Evolutionary conservation across 2,888 invertebrate species (phyloP), one percentile per base, ranked within the genome.

Genomic region (Synergus japonicus): DNA sequence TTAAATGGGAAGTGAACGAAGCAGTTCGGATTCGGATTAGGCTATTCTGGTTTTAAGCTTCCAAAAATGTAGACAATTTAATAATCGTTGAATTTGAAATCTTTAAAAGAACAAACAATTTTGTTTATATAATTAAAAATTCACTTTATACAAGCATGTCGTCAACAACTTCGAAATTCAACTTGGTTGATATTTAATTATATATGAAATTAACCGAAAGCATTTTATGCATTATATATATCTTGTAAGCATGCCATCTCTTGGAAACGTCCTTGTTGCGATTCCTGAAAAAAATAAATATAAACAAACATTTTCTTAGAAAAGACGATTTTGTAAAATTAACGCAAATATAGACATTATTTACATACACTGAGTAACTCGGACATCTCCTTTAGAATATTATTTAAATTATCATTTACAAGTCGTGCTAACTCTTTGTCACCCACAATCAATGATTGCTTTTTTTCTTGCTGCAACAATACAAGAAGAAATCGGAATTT

Each of bases 371-470:
- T 54, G 1, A 73, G n/a, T 15, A 54, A n/a, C 37, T 73, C 54
- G 10, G 73, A 54, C 37, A 73, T 73, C 37, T 73, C 73, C 37
- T 54, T 73, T 10, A 73, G n/a, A 49, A 73, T 54, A 37, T 73
- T 73, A 54, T 73, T 73, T n/a, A 73, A 41, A 15, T 73, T 73
- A 37, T 73, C 73, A 54, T 54, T 37, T n/a, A 54, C 15, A 9
- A 73, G 37, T 54, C 15, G 22, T 18, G 4, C 54, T 37, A 7
- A 49, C 22, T 54, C 73, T 29, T 15, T 41, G 37, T 73, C 73
- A 12, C 15, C 73, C 15, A n/a, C 2, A 29, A 73, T 5, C 22
- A 73, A 4, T 29, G 73, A 49, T 37, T 54, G 15, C 5, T 73
- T 73, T 37, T 73, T 73, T 37, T 73, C 73, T 15, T 37, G 49